Evolutionary conservation across 37 sponge, comb jelly and placozoan species (phyloP).

Genomic region (Chondrilla cf. caribensis): DNA sequence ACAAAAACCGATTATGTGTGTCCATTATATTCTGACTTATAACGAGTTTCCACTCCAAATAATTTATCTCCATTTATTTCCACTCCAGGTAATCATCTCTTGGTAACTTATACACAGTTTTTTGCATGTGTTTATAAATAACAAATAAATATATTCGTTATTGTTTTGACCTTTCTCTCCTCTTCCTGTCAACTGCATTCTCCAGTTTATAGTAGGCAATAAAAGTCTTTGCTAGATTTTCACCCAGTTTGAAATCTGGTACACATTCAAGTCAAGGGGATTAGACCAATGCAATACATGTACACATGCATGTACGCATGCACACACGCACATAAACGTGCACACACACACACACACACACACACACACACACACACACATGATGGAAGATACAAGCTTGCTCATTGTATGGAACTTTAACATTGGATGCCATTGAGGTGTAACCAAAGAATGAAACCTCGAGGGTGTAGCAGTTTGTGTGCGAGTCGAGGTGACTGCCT

Average conservation of each 20-base stretch:
- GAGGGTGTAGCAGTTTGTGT: constrained; percentile 92
- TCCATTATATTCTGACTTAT: too few species aligned
- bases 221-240: constrained; percentile 79
- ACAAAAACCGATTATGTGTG: too few species aligned
- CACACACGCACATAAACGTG: too few species aligned
- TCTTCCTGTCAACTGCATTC: background rate
- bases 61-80: too few species aligned
- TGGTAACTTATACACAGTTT: too few species aligned
- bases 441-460: constrained; percentile 97
- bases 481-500: constrained; percentile 63
- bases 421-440: constrained; percentile 24
- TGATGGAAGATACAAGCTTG: constrained; percentile 59
- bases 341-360: background rate
- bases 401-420: constrained; percentile 67
- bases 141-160: too few species aligned
- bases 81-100: too few species aligned
- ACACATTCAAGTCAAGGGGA: background rate
- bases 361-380: background rate
- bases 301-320: background rate
- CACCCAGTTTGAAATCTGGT: constrained; percentile 76
- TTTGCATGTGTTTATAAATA: too few species aligned
- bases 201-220: constrained; percentile 79
- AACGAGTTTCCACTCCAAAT: too few species aligned
- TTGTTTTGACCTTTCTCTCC: too few species aligned
- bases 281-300: background rate